Conservation (phyloP, 1,140 invertebrate genomes). For the Geopemphigus sp. region DNA sequence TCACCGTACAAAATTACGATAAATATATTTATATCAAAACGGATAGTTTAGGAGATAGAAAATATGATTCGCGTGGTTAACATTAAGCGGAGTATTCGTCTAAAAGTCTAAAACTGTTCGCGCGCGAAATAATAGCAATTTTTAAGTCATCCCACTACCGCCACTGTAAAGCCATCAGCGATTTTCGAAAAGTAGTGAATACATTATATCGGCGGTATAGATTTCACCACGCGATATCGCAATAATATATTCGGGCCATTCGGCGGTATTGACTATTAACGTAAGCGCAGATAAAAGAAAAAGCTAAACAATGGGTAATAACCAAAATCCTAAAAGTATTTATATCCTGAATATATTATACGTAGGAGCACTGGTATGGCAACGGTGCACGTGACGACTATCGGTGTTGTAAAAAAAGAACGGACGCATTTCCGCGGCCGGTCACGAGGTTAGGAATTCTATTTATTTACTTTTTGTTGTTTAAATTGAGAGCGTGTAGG, state of each 20-base stretch:
- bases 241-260: too few relatives aligned
- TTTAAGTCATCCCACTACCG: background rate
- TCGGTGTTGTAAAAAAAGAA: conserved; percentile 11
- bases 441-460: conserved; percentile 10
- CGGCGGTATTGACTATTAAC: background rate
- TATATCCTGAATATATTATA: conserved; percentile 19
- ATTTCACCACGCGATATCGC: background rate
- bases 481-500: conserved; percentile 20
- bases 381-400: background rate
- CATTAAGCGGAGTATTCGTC: background rate
- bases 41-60: background rate
- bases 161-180: background rate
- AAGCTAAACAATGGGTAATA: conserved; percentile 26
- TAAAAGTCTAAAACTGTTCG: background rate
- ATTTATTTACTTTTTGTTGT: background rate
- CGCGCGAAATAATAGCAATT: background rate
- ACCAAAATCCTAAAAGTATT: conserved; percentile 18
- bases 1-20: too few relatives aligned
- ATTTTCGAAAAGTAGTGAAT: background rate
- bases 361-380: background rate
- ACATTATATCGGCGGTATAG: background rate
- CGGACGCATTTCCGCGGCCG: background rate
- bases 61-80: background rate
- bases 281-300: background rate
- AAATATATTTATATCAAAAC: background rate